A percentile compares a stretch with the other conserved stretches of the same genome.
Conservation (phyloP, 2,113 vertebrate genomes). For the Datnioides undecimradiatus region DNA sequence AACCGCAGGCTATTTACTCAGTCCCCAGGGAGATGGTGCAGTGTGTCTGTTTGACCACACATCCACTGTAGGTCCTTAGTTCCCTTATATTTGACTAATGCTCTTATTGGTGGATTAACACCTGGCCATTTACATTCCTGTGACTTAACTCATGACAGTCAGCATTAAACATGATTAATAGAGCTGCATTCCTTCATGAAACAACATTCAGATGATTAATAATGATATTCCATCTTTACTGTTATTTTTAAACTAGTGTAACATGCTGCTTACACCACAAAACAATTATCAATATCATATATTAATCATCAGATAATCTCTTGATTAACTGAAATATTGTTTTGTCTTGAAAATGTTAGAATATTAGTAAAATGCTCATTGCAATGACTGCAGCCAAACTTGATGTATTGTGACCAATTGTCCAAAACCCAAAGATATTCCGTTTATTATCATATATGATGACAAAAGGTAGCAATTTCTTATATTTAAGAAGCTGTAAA, state of each 20-base stretch:
- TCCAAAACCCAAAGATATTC: no score
- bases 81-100: constrained; percentile 42
- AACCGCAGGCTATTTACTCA: constrained; percentile 13
- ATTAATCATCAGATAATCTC: not conserved
- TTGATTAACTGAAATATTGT: not conserved
- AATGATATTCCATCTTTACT: not conserved
- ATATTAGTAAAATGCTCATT: no score
- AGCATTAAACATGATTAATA: not conserved
- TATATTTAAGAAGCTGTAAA: not conserved
- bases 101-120: constrained; percentile 49
- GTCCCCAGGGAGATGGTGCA: constrained; percentile 5
- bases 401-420: not conserved
- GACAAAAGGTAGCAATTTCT: no score
- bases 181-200: not conserved
- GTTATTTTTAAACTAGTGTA: constrained; percentile 9
- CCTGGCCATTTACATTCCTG: constrained; percentile 24
- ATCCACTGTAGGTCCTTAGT: constrained; percentile 19
- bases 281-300: not conserved
- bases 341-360: not conserved
- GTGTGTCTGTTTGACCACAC: not conserved
- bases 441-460: no score
- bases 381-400: no score
- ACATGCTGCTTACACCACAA: not conserved
- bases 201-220: constrained; percentile 1
- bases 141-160: not conserved